A percentile compares a stretch with the other conserved stretches of the same genome.
These are phyloP conservation scores for Hydriomena furcata DNA, from an alignment of 2,888 invertebrate genomes.

Conservation along the genomic window DNA sequence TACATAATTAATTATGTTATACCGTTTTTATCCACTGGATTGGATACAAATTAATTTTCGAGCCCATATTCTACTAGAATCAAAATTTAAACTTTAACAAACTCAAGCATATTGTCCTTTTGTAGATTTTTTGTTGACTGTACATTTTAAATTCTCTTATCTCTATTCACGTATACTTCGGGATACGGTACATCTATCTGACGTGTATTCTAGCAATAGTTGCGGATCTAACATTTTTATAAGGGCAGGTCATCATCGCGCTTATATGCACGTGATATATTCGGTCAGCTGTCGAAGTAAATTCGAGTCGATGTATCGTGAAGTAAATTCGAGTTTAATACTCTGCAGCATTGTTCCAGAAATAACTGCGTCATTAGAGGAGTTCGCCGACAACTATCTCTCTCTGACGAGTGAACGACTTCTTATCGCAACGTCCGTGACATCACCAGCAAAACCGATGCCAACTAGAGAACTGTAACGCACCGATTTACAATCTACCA, in stretches of 20 bases:
- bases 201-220: slow-evolving; percentile 3
- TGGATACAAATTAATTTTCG: too few relatives aligned
- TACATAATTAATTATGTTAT: too few relatives aligned
- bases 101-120: too few relatives aligned
- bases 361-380: slow-evolving; percentile 54
- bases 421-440: slow-evolving; percentile 67
- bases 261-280: slow-evolving; percentile 15
- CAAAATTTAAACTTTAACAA: too few relatives aligned
- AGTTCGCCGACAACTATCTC: slow-evolving; percentile 48
- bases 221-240: slow-evolving; percentile 3
- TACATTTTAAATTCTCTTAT: too few relatives aligned
- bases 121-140: too few relatives aligned
- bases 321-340: slow-evolving; percentile 52
- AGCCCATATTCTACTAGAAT: too few relatives aligned
- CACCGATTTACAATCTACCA: slow-evolving; percentile 37
- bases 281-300: slow-evolving; percentile 52
- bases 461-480: slow-evolving; percentile 56
- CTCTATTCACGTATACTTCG: too few relatives aligned
- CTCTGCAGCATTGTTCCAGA: slow-evolving; percentile 63
- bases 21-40: too few relatives aligned
- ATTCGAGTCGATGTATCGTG: slow-evolving; percentile 50
- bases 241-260: slow-evolving; percentile 5
- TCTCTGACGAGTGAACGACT: slow-evolving; percentile 70
- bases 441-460: slow-evolving; percentile 59
- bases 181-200: background rate